A percentile compares a stretch with the other conserved stretches of the same genome.
phyloP scores from a whole-genome alignment of 1,140 invertebrate species.

The Meloidogyne floridensis region DNA sequence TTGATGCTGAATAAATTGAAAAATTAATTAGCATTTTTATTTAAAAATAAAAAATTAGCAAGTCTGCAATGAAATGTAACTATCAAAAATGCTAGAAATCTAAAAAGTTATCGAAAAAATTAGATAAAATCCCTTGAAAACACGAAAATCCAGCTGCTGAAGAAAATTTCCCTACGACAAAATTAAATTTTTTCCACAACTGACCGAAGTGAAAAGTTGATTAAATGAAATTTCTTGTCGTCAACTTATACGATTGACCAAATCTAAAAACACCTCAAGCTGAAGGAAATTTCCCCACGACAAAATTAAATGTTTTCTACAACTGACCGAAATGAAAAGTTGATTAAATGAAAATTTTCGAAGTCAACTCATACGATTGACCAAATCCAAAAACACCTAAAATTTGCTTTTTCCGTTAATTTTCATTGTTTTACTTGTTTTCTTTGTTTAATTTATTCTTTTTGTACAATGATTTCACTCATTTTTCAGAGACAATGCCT shows the following conservation, averaged over 20 bases:
- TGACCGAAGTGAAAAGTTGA: background rate
- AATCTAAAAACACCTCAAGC: background rate
- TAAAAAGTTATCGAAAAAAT: background rate
- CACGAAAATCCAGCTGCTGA: too few species aligned
- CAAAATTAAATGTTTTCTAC: too few species aligned
- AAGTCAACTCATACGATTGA: background rate
- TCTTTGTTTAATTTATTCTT: background rate
- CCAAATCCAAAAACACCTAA: background rate
- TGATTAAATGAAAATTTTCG: background rate
- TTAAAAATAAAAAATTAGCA: too few species aligned
- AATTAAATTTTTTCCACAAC: too few species aligned
- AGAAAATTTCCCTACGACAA: too few species aligned
- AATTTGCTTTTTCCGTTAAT: background rate
- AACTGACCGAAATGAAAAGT: too few species aligned
- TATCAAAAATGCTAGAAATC: background rate
- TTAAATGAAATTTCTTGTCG: background rate
- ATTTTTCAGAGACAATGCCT: slow-evolving; percentile 19
- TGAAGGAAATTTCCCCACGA: too few species aligned
- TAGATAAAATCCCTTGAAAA: too few species aligned
- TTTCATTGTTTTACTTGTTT: too few species aligned
- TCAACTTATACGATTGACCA: background rate
- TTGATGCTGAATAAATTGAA: slow-evolving; percentile 10
- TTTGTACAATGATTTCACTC: background rate
- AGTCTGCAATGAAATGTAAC: background rate
- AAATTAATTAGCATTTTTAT: background rate